Evolutionary conservation across 2,888 invertebrate genomes (phyloP), one percentile per base, ranked within the genome.

Genomic region (Antitype chi): DNA sequence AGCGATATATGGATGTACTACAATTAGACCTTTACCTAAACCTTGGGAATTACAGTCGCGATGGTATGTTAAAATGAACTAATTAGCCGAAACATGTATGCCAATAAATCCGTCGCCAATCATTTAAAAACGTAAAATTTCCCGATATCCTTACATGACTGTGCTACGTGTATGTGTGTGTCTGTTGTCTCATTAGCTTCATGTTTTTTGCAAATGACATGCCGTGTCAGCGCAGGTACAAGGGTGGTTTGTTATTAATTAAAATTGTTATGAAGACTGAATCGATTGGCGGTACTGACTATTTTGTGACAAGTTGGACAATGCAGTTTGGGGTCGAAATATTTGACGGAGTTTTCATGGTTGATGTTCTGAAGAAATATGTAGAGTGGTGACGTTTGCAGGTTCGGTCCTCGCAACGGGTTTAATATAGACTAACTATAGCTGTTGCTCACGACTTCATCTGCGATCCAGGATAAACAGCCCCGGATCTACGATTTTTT

Each of bases 161-260:
- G 28, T 28, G n/a, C 47, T n/a, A n/a, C 3, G 5, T 28, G 11
- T 20, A 2, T n/a, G 9, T 15, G 13, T 68, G 23, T 62, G 1
- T 6, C 47, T n/a, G 43, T 57, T 53, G 59, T 73, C 82, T 81
- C 85, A 85, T 85, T 81, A 82, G 52, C 57, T 53, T 32, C 68
- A 77, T 88, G 87, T 88, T 87, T 88, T 88, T 89, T 88, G 84
- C 86, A 86, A 81, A 72, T 87, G 85, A 89, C 89, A 84, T 25
- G 76, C 69, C 59, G 17, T 84, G 88, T 75, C 83, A 78, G 60
- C 32, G 13, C 77, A 47, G 25, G 52, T n/a, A 76, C 57, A 70
- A 53, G 60, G 69, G 25, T 32, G 64, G 70, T 49, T 59, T 53
- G 66, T 53, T 64, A 63, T 66, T 78, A 28, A 74, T 84, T 81